Base-by-base conservation (phyloP, 2,888 invertebrate genomes). In the Tetranychus truncatus region DNA sequence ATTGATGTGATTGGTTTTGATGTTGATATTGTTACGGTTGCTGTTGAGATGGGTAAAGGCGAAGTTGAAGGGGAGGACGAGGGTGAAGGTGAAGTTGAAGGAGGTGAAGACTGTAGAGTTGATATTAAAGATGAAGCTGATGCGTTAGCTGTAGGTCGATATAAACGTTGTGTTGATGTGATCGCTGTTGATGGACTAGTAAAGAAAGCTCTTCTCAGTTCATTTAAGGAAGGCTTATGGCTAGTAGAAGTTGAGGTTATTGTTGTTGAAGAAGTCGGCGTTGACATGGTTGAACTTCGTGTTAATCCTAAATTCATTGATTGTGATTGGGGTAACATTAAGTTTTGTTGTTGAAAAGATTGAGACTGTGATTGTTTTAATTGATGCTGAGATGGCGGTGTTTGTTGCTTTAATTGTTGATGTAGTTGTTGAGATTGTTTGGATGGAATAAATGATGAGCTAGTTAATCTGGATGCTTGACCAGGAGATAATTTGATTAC, bases 151-250 rank as follows among this genome's bases (percentile, higher is more conserved):
- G 69, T 69, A 69, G 69, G 69, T 69, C 20, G 69, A 69, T 20
- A 69, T 20, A 20, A 24, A 69, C 20, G 69, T 69, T 69, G 69
- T 20, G 69, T 55, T 55, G 55, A 55, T 9, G 55, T 55, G 9
- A 15, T 15, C 11, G 55, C 15, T 55, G 55, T 69, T 20, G 69
- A 34, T 11, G 44, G 45, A 72, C 72, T 66, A 21, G 74, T 74
- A 46, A 74, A 74, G 45, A 74, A 74, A 21, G 66, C 66, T 34
- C 67, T 66, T 74, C 74, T 44, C 66, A 74, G 69, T 21, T 74
- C 74, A 45, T 74, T 24, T 44, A 74, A n/a, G 8, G 74, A 67
- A 15, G 74, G 74, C 21, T 45, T 66, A 44, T 24, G n/a, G 34
- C 20, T 72, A n/a, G 45, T 72, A 15, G 69, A 24, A 69, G 21